Conservation (phyloP, 2,113 vertebrate genomes). For the Panthera tigris region DNA sequence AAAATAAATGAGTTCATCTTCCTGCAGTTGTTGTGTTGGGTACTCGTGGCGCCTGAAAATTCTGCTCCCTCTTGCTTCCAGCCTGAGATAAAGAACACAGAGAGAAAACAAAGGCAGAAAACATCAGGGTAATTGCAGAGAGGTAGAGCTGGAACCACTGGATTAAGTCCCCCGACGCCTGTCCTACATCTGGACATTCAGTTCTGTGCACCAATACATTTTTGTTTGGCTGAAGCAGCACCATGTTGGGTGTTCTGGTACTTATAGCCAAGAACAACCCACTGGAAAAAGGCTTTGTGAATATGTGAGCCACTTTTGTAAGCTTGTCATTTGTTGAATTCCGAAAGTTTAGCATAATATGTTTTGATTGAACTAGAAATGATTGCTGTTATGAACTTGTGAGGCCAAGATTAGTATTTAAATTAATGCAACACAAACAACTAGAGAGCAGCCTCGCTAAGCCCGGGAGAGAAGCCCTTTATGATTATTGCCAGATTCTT, state of each 20-base stretch:
- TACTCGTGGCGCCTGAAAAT: background rate
- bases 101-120: background rate
- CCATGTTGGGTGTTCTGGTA: slow-evolving; percentile 30
- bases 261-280: background rate
- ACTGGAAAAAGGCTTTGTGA: background rate
- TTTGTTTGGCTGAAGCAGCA: background rate
- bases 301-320: background rate
- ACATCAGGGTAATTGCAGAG: background rate
- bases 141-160: background rate
- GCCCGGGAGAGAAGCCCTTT: background rate
- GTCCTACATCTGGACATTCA: background rate
- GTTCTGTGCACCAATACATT: background rate
- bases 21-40: background rate
- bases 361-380: slow-evolving; percentile 42
- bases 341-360: background rate
- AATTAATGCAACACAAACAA: slow-evolving; percentile 47
- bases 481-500: slow-evolving; percentile 36
- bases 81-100: background rate
- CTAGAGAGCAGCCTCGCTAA: background rate
- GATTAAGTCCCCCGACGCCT: background rate
- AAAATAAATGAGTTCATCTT: background rate
- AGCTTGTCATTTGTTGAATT: background rate
- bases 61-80: background rate
- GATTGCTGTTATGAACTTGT: slow-evolving; percentile 1
- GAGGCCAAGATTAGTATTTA: slow-evolving; percentile 48